Evolutionary conservation across 1,140 invertebrate species (phyloP).

Genomic region (Bathynomus jamesi): DNA sequence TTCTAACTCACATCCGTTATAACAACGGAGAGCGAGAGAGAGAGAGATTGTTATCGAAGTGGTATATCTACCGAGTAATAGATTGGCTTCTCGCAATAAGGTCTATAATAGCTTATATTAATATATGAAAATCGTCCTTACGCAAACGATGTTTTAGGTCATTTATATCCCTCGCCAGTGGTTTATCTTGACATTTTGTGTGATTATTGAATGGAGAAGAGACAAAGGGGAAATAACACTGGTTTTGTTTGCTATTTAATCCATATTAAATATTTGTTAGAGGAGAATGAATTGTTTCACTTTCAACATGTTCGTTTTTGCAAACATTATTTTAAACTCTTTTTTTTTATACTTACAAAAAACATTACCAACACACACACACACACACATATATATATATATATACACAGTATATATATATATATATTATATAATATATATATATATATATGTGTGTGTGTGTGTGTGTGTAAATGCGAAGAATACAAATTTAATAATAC

Average conservation of each 20-base stretch:
- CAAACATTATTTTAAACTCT: too few relatives aligned
- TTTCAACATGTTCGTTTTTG: too few relatives aligned
- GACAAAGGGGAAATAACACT: neutral
- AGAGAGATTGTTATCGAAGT: neutral
- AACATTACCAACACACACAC: too few relatives aligned
- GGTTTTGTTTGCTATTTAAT: neutral
- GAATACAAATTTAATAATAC: too few relatives aligned
- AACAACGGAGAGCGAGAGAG: neutral
- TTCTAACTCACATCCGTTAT: too few relatives aligned
- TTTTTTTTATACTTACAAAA: too few relatives aligned
- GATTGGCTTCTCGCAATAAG: neutral
- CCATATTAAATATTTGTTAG: neutral
- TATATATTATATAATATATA: conserved; percentile 3
- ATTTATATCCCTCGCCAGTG: neutral
- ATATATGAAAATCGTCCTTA: neutral
- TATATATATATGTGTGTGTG: too few relatives aligned
- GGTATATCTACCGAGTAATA: neutral
- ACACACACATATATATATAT: neutral
- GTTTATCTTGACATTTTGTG: neutral
- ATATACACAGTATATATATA: neutral
- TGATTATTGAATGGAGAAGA: neutral
- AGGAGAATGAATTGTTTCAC: neutral
- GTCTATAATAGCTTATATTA: neutral
- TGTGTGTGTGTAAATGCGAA: too few relatives aligned
- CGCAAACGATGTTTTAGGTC: neutral